Evolutionary conservation across 1,140 invertebrate genomes (phyloP), one percentile per base, ranked within the genome.

Genomic region (Saxidomus purpurata): DNA sequence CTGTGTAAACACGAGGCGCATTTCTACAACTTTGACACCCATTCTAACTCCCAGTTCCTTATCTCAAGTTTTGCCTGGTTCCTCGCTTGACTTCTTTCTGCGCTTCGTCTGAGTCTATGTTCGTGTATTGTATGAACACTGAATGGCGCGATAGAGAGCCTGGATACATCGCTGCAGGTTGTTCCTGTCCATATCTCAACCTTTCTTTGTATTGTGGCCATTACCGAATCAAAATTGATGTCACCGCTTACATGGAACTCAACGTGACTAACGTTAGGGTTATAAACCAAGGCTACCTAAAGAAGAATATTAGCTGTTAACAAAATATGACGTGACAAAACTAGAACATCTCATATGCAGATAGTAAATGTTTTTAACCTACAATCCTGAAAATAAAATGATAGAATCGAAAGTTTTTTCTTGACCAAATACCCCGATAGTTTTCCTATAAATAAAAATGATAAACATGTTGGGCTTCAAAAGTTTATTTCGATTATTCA

Each of bases 201-300:
- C 47, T 91, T 90, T 0, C 90, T 25, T 38, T 90, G 88, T 13
- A 91, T 38, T 36, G 80, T 63, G 9, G 79, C 71, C 4, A 49
- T 82, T 19, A 91, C 67, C n/a, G 40, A 19, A 49, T 90, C 85
- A 28, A 52, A 19, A 34, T 87, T 49, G 0, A 81, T 22, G 31
- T 80, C 79, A 22, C 52, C 38, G 34, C 43, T 63, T 13, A 91
- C 40, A 36, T 83, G 84, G 34, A 91, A 90, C 36, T 76, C 47
- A 9, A 91, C 49, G 34, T 63, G 22, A 6, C 52, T 69, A 22
- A 91, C 84, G 31, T 90, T 87, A 28, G 52, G 79, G 85, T 91
- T 91, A 74, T 88, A 90, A 4, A 87, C 69, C 84, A 91, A 69
- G 17, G 88, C 40, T 43, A 91, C 77, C 90, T 91, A 52, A 28